phyloP scores from a whole-genome alignment of 2,888 invertebrate species.

The Heliconius erato region DNA sequence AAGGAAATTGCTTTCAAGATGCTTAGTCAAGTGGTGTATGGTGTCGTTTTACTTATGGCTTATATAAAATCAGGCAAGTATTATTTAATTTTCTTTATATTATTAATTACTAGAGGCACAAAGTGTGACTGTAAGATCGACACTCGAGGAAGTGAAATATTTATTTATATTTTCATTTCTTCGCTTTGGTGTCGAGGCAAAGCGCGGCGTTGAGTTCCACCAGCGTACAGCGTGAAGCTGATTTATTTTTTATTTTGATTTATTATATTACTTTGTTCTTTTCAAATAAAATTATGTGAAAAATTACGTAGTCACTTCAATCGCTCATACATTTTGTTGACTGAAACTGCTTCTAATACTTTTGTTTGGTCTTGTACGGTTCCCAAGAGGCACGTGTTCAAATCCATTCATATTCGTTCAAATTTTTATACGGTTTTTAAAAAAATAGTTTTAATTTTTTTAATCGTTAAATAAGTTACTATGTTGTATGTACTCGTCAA shows the following conservation, averaged over 20 bases:
- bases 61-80: conserved; percentile 46
- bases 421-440: background rate
- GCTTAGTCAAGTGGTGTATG: conserved; percentile 22
- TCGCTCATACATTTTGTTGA: too few species aligned
- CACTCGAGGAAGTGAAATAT: too few species aligned
- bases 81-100: background rate
- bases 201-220: too few species aligned
- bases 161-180: too few species aligned
- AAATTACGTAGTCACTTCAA: background rate
- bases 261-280: background rate
- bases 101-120: background rate
- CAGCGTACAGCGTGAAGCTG: too few species aligned
- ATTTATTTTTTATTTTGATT: background rate
- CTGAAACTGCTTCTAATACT: too few species aligned
- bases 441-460: background rate
- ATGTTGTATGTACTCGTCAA: too few species aligned
- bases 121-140: too few species aligned
- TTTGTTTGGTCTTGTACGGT: background rate
- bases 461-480: too few species aligned
- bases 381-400: background rate
- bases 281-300: background rate
- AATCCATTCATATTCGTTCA: background rate
- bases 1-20: conserved; percentile 38
- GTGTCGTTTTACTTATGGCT: conserved; percentile 31
- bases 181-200: too few species aligned